Evolutionary conservation across 35 echinoderm and acorn worm species (phyloP), one percentile per base, ranked within the genome.

Genomic region (Anneissia japonica): DNA sequence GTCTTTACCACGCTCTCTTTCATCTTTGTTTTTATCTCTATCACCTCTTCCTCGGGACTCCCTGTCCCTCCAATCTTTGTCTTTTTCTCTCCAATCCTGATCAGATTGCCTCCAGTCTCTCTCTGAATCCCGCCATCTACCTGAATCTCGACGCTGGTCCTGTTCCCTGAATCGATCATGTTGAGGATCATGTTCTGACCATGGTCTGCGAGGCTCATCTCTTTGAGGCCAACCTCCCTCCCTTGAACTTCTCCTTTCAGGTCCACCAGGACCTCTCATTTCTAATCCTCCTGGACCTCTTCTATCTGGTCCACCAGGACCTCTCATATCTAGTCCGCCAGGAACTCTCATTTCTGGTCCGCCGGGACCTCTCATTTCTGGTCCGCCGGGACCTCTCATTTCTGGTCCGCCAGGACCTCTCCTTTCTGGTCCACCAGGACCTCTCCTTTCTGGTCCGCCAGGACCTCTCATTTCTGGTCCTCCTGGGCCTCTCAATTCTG

Each of bases 1-100:
- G 72, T 96, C 90, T 37, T 87, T 88, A 37, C 89, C 89, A n/a
- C 89, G 64, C 3, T 81, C 79, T 45, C 87, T 75, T 39, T 84
- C 84, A 88, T 91, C 90, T 46, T 32, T 37, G 37, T 89, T 78
- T 64, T 87, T 81, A 30, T 82, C 83, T 38, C 90, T 88, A 34
- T 75, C 37, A 35, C 74, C 64, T 51, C 87, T 82, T 12, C 75
- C 73, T 74, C 88, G 46, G 74, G 16, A 79, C 4, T 79, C 77
- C 35, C 79, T 81, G 23, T 81, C 79, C 46, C 87, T 89, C 87
- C 87, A 89, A 41, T 90, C 89, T 64, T 85, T 35, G 77, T 55
- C 87, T 75, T 75, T 79, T 28, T 76, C 83, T 87, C 32, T 91
- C 89, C 32, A 86, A 77, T 79, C 84, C 77, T 43, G 76, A 37